Percentiles rank a stretch among this genome's conserved stretches.
phyloP scores from a whole-genome alignment of 2,797 vertebrate species.

The Anas georgica region DNA sequence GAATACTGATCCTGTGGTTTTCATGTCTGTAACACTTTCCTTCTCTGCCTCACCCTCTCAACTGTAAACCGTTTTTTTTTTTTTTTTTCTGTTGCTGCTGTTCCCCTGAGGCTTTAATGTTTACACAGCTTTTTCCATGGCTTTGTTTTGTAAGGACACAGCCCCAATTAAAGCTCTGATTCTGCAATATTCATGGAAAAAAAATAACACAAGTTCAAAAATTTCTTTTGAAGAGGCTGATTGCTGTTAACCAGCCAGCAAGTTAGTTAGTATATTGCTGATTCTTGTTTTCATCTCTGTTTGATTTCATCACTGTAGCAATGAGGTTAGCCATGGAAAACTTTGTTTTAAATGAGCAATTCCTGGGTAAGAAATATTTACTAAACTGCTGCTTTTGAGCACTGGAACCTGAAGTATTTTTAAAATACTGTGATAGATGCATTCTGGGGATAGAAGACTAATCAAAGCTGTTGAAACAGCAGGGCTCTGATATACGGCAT shows the following conservation, averaged over 20 bases:
- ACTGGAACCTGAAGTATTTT: constrained; percentile 73
- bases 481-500: constrained; percentile 46
- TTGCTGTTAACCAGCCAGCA: constrained; percentile 77
- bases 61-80: constrained; percentile 60
- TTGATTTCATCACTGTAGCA: constrained; percentile 73
- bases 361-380: constrained; percentile 76
- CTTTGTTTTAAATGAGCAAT: constrained; percentile 75
- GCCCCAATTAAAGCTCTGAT: constrained; percentile 77
- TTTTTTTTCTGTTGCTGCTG: constrained; percentile 43
- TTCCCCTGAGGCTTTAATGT: constrained; percentile 69
- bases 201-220: constrained; percentile 72
- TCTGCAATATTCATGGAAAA: constrained; percentile 64
- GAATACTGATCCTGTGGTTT: constrained; percentile 59
- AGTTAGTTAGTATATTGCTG: constrained; percentile 72
- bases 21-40: constrained; percentile 74
- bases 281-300: constrained; percentile 79
- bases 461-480: constrained; percentile 71
- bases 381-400: constrained; percentile 71
- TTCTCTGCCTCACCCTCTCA: constrained; percentile 68
- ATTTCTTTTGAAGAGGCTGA: constrained; percentile 79
- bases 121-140: constrained; percentile 79
- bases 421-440: constrained; percentile 54
- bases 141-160: constrained; percentile 75
- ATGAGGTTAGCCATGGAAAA: constrained; percentile 78
- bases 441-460: constrained; percentile 61